Evolutionary conservation across 2,113 vertebrate genomes (phyloP), one percentile per base, ranked within the genome.

Genomic region (Lipotes vexillifer): DNA sequence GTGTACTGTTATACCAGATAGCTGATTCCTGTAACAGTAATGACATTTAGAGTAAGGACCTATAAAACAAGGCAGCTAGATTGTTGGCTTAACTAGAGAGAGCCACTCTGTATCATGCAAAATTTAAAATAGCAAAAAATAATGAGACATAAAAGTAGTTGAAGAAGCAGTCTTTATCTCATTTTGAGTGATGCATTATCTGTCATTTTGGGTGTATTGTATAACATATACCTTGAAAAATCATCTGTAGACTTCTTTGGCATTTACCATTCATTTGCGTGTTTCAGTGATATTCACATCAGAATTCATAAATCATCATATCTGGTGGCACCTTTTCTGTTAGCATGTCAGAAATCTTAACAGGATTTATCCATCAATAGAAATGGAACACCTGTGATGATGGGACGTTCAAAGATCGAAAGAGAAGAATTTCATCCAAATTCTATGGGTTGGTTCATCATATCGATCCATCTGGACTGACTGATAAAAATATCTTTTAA

Each of bases 401-500:
- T 36, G 65, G 61, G 57, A 89, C 4, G 77, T 91, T 91, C 80
- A 95, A 68, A 96, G 46, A 94, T 63, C 0, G 0, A 95, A 96
- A 86, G 57, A 74, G 44, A 80, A 74, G 8, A 75, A 85, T 82
- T 97, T 61, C 44, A 86, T 59, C 65, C 69, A 81, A 93, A 72
- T 88, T 14, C 18, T 86, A 20, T 59, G 63, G 41, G 21, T 82
- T 68, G 14, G 49, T 84, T 92, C 33, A 82, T n/a, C 59, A 31
- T 90, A 74, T 93, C 29, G 5, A 36, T 78, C 66, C 68, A 78
- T 69, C 71, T 84, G 46, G 41, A 84, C 18, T 65, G 61, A 87
- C 18, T 55, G 57, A 95, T 75, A 88, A 92, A 96, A 95, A 84
- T 87, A 72, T 41, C 20, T 27, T 66, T 91, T 55, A 89, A 71